Percentiles rank a stretch among this genome's conserved stretches.
Conservation (phyloP, 1,140 invertebrate species). For the Mercenaria mercenaria region DNA sequence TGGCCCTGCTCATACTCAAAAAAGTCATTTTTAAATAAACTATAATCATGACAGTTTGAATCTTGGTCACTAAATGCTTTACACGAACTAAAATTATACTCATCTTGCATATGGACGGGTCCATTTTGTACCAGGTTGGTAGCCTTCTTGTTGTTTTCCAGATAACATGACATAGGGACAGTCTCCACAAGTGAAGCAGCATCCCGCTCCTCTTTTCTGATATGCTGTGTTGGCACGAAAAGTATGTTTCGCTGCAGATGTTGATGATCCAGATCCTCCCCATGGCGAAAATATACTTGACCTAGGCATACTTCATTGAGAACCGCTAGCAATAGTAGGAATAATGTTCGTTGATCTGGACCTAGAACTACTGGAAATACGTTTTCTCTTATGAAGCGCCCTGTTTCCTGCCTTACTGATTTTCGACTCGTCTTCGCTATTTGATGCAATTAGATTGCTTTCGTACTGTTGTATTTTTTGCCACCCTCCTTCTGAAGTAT, state of each 20-base stretch:
- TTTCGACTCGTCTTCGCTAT: conserved; percentile 14
- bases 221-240: no score
- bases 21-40: not conserved
- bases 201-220: no score
- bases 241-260: no score
- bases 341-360: no score
- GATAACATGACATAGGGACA: no score
- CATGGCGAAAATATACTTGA: no score
- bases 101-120: not conserved
- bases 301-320: no score
- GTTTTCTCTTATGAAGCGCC: not conserved
- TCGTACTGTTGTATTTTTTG: not conserved
- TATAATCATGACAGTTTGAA: no score
- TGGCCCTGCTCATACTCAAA: conserved; percentile 9
- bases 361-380: not conserved
- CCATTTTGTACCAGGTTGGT: not conserved
- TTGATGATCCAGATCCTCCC: no score
- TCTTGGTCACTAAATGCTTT: no score
- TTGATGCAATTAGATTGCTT: conserved; percentile 14
- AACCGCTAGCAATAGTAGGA: no score
- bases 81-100: conserved; percentile 4
- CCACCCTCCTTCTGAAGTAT: not conserved
- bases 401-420: conserved; percentile 8
- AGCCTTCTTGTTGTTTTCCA: not conserved
- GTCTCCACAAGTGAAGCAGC: no score